phyloP scores from a whole-genome alignment of 2,888 invertebrate species.

The Ochropacha duplaris region DNA sequence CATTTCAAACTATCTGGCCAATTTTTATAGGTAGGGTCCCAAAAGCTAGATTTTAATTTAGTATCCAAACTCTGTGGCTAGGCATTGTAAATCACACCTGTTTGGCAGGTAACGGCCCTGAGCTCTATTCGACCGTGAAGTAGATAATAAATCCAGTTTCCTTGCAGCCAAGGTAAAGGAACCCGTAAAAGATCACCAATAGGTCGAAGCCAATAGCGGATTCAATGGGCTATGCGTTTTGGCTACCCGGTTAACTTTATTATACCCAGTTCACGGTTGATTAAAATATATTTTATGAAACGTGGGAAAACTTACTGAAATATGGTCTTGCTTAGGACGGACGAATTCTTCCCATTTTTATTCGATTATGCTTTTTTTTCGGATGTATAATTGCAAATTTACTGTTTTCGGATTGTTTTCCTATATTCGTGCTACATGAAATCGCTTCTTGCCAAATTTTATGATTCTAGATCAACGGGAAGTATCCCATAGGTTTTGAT shows the following conservation, averaged over 20 bases:
- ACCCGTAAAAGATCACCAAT: conserved; percentile 37
- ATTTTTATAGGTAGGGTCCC: not conserved
- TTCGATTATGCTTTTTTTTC: too few relatives aligned
- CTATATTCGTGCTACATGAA: too few relatives aligned
- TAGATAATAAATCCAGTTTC: conserved; percentile 65
- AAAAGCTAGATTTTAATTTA: conserved; percentile 49
- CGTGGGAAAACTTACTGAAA: too few relatives aligned
- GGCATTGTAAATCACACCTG: conserved; percentile 66
- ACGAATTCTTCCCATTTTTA: too few relatives aligned
- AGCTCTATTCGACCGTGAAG: conserved; percentile 52
- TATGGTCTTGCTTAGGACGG: too few relatives aligned
- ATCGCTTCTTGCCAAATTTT: too few relatives aligned
- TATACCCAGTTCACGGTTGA: not conserved
- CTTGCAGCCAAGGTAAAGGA: conserved; percentile 27
- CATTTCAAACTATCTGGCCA: not conserved
- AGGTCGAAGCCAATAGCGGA: conserved; percentile 39
- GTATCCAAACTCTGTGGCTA: conserved; percentile 46
- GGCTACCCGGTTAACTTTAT: conserved; percentile 5
- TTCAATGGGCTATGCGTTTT: conserved; percentile 48
- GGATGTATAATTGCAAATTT: too few relatives aligned
- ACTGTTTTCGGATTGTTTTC: too few relatives aligned
- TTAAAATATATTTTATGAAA: not conserved
- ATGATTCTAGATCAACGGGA: too few relatives aligned
- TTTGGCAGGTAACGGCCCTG: conserved; percentile 54
- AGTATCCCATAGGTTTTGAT: too few relatives aligned